These are phyloP conservation scores for Phyllotreta cruciferae DNA, from an alignment of 2,888 invertebrate genomes.

Conservation along the genomic window DNA sequence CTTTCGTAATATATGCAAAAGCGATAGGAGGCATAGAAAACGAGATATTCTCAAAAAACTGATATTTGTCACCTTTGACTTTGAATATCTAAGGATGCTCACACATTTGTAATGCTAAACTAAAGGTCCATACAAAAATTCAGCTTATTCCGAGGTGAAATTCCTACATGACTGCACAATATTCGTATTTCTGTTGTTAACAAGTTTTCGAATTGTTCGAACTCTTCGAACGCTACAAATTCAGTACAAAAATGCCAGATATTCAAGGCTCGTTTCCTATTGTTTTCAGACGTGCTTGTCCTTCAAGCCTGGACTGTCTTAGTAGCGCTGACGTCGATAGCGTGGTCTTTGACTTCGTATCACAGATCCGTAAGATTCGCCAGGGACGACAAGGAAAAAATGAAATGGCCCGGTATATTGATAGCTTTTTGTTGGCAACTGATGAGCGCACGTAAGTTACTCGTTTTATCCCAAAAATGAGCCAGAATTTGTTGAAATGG, in stretches of 20 bases:
- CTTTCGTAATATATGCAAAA: too few species aligned
- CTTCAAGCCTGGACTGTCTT: conserved; percentile 63
- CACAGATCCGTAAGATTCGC: conserved; percentile 67
- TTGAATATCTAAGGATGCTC: too few species aligned
- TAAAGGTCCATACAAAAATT: too few species aligned
- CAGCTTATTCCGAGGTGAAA: too few species aligned
- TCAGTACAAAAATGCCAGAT: too few species aligned
- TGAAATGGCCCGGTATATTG: conserved; percentile 62
- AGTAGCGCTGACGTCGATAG: conserved; percentile 65
- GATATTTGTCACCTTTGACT: too few species aligned
- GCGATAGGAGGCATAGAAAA: too few species aligned
- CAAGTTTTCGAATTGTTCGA: background rate
- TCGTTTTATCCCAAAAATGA: background rate
- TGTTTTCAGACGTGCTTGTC: conserved; percentile 55
- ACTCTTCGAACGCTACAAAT: background rate
- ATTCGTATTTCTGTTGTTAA: background rate
- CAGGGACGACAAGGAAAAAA: conserved; percentile 64
- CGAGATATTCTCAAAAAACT: too few species aligned
- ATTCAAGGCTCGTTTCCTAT: background rate
- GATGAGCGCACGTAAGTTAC: conserved; percentile 62
- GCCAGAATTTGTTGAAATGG: too few species aligned
- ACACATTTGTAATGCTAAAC: too few species aligned
- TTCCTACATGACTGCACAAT: too few species aligned
- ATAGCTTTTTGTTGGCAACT: conserved; percentile 68
- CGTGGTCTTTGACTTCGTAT: conserved; percentile 69